Conservation (phyloP, 2,888 invertebrate species). For the Pandemis cinnamomeana region DNA sequence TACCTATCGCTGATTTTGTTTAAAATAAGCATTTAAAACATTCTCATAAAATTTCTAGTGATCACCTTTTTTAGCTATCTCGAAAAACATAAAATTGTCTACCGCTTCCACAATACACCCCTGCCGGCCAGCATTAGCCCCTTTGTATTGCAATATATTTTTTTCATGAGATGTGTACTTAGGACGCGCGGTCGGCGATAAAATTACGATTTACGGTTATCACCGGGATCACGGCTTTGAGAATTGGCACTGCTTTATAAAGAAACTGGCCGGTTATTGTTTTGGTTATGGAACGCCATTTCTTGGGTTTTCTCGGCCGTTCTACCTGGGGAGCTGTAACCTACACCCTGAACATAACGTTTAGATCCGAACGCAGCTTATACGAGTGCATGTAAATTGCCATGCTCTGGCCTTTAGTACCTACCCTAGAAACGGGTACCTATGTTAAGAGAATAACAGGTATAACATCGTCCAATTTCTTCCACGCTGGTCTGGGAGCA, state of each 20-base stretch:
- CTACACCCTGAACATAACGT: background rate
- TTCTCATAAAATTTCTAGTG: no score
- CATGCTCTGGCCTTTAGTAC: no score
- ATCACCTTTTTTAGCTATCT: no score
- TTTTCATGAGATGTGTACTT: constrained; percentile 62
- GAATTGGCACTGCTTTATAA: constrained; percentile 46
- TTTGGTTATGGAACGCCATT: constrained; percentile 43
- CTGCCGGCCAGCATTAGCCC: constrained; percentile 27
- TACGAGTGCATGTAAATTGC: no score
- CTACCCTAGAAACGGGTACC: no score
- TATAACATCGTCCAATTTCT: no score
- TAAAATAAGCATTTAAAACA: no score
- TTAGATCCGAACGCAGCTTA: no score
- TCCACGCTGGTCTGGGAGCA: no score
- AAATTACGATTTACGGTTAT: constrained; percentile 63
- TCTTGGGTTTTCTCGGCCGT: background rate
- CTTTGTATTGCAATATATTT: constrained; percentile 54
- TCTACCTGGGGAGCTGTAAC: background rate
- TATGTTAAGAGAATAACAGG: no score
- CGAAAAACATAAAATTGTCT: constrained; percentile 5
- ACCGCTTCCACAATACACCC: constrained; percentile 20
- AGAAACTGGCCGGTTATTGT: constrained; percentile 45
- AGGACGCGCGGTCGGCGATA: constrained; percentile 51
- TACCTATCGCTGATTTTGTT: no score
- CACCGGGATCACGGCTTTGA: constrained; percentile 47